These are phyloP conservation scores for Perca schrenkii DNA, from an alignment of 2,113 vertebrate species.

Conservation along the genomic window DNA sequence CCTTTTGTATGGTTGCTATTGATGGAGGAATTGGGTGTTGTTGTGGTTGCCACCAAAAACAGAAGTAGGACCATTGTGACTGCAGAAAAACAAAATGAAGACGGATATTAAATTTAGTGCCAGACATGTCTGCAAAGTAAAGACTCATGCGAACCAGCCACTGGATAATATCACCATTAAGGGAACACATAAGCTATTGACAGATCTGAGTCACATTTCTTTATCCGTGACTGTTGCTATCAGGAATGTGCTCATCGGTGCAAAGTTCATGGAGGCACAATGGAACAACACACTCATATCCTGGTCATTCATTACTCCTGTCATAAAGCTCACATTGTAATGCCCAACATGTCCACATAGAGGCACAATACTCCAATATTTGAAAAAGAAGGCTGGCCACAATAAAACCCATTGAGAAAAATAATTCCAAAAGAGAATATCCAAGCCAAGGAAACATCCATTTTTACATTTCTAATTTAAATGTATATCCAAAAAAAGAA, in stretches of 20 bases:
- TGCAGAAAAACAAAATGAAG: slow-evolving; percentile 71
- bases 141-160: slow-evolving; percentile 35
- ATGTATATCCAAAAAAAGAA: neutral
- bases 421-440: neutral
- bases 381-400: neutral
- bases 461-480: neutral
- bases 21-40: slow-evolving; percentile 58
- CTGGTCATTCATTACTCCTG: slow-evolving; percentile 59
- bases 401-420: slow-evolving; percentile 53
- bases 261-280: slow-evolving; percentile 71
- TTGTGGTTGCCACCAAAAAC: slow-evolving; percentile 72
- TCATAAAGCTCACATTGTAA: slow-evolving; percentile 10
- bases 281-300: slow-evolving; percentile 75
- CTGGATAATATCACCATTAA: slow-evolving; percentile 57
- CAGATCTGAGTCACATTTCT: slow-evolving; percentile 58
- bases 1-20: slow-evolving; percentile 60
- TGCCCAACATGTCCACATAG: slow-evolving; percentile 56
- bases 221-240: slow-evolving; percentile 53
- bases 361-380: slow-evolving; percentile 43
- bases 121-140: slow-evolving; percentile 54
- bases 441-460: neutral
- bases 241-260: slow-evolving; percentile 73
- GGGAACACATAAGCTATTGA: slow-evolving; percentile 55
- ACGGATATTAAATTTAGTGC: slow-evolving; percentile 71
- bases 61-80: slow-evolving; percentile 85